Evolutionary conservation across 1,140 invertebrate genomes (phyloP).

Genomic region (Ganaspis sp.): DNA sequence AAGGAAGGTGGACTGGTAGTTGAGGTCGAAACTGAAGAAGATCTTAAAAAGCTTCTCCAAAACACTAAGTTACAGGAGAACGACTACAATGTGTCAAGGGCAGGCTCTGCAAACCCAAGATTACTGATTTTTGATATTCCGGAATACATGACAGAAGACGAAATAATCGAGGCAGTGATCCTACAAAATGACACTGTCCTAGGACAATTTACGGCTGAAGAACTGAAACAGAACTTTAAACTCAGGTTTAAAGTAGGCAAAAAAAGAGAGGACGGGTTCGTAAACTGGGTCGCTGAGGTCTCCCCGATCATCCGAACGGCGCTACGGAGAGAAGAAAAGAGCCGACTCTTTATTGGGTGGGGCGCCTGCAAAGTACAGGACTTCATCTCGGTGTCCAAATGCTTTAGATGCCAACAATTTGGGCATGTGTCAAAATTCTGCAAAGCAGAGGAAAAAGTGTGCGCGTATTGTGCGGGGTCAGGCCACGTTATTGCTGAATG

Average conservation of each 20-base stretch:
- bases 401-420: slow-evolving; percentile 49
- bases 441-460: slow-evolving; percentile 26
- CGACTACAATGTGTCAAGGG: slow-evolving; percentile 7
- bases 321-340: not conserved
- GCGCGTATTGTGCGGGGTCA: slow-evolving; percentile 34
- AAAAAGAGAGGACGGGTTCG: not conserved
- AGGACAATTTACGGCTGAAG: not conserved
- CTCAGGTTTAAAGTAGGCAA: slow-evolving; percentile 25
- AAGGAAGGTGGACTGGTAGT: no score
- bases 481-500: slow-evolving; percentile 42
- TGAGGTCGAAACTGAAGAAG: no score
- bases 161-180: not conserved
- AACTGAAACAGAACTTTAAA: not conserved
- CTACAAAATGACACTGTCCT: slow-evolving; percentile 14
- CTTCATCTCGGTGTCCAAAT: slow-evolving; percentile 37
- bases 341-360: slow-evolving; percentile 40
- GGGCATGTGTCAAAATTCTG: slow-evolving; percentile 52
- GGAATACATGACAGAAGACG: not conserved
- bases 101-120: not conserved
- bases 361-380: slow-evolving; percentile 36
- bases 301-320: slow-evolving; percentile 16
- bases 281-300: slow-evolving; percentile 39
- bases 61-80: slow-evolving; percentile 1
- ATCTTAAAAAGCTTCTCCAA: no score
- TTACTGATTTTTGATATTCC: slow-evolving; percentile 43